Evolutionary conservation across 2,113 vertebrate genomes (phyloP).

Genomic region (Ceuthmochares aereus): DNA sequence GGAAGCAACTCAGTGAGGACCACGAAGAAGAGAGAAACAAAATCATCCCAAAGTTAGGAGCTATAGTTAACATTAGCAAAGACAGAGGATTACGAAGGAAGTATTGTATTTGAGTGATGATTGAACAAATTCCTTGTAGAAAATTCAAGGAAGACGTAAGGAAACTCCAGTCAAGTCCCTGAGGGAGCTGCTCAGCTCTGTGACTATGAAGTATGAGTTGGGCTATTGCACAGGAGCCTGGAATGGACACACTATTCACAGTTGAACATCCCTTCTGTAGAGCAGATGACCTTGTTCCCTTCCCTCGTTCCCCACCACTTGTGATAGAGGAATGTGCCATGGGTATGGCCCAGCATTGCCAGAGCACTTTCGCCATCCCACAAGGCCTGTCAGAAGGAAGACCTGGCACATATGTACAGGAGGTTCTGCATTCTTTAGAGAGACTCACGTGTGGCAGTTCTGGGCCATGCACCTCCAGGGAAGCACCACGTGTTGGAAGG

Average conservation of each 20-base stretch:
- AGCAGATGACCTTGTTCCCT: background rate
- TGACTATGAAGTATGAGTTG: background rate
- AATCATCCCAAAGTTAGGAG: background rate
- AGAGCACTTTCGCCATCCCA: background rate
- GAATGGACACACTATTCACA: background rate
- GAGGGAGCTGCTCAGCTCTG: background rate
- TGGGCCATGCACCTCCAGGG: background rate
- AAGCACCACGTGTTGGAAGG: fast-evolving
- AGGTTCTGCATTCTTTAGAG: background rate
- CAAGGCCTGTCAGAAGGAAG: background rate
- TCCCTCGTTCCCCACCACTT: background rate
- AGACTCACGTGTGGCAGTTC: background rate
- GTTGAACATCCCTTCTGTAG: background rate
- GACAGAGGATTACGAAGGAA: background rate
- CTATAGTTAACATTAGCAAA: background rate
- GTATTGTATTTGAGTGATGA: background rate
- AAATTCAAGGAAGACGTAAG: background rate
- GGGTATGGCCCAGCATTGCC: background rate
- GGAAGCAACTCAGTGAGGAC: background rate
- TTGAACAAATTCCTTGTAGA: background rate
- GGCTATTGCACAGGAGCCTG: background rate
- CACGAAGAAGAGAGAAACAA: background rate
- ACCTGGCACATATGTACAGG: background rate
- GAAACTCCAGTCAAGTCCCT: background rate
- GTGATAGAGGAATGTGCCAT: background rate